Evolutionary conservation across 2,888 invertebrate species (phyloP).

Genomic region (Lamellibrachia satsuma): DNA sequence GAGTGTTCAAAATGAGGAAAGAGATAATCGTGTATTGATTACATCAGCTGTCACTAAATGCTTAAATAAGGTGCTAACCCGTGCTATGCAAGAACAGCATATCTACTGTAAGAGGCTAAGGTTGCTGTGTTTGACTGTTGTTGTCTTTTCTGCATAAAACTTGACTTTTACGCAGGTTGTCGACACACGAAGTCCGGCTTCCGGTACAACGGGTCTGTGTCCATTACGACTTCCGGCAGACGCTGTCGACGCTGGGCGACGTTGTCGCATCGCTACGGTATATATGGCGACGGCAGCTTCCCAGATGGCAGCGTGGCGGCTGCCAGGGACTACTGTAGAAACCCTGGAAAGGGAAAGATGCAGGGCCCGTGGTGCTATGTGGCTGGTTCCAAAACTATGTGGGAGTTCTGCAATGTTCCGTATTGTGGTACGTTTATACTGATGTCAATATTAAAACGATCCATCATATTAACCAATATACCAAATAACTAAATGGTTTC

Average conservation of each 20-base stretch:
- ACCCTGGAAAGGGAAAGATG: conserved; percentile 28
- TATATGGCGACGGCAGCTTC: neutral
- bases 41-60: too few relatives aligned
- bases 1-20: too few relatives aligned
- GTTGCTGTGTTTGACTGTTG: too few relatives aligned
- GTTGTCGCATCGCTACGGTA: neutral
- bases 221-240: conserved; percentile 26
- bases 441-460: neutral
- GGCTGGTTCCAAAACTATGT: neutral
- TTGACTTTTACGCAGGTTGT: conserved; percentile 25
- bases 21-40: too few relatives aligned
- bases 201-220: conserved; percentile 27
- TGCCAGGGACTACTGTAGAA: conserved; percentile 32
- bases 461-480: neutral
- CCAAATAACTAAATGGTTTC: too few relatives aligned
- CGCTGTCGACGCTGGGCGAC: conserved; percentile 26
- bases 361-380: conserved; percentile 32
- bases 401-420: conserved; percentile 30
- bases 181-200: conserved; percentile 22
- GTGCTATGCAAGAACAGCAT: too few relatives aligned
- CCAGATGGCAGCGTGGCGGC: conserved; percentile 14
- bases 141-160: neutral
- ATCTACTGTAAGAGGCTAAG: too few relatives aligned
- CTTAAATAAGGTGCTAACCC: too few relatives aligned
- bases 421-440: neutral